These are phyloP conservation scores for Ophion ventricosus DNA, from an alignment of 2,888 invertebrate genomes.

Conservation along the genomic window DNA sequence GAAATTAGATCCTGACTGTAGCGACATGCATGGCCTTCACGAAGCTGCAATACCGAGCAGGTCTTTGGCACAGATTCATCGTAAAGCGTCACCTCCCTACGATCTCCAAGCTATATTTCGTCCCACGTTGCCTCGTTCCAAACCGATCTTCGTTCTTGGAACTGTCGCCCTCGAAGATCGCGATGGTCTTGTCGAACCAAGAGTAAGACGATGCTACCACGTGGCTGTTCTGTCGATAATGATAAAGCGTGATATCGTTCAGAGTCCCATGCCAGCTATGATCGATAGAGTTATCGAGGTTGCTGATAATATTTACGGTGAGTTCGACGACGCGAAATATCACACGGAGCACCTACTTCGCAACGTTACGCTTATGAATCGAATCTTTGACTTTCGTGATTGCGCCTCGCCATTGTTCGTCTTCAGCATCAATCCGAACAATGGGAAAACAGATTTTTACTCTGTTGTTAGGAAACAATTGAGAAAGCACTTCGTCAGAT, in stretches of 20 bases:
- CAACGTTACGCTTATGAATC: slow-evolving; percentile 77
- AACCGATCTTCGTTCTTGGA: slow-evolving; percentile 76
- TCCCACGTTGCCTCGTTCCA: slow-evolving; percentile 65
- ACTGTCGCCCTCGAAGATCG: slow-evolving; percentile 73
- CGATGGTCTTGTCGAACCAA: slow-evolving; percentile 75
- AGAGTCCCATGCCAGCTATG: slow-evolving; percentile 76
- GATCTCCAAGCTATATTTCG: slow-evolving; percentile 75
- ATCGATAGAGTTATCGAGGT: slow-evolving; percentile 78
- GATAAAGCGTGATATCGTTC: slow-evolving; percentile 79
- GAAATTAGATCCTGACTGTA: slow-evolving; percentile 77
- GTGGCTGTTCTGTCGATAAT: slow-evolving; percentile 77
- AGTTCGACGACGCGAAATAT: slow-evolving; percentile 74
- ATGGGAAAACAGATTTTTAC: slow-evolving; percentile 69
- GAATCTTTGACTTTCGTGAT: slow-evolving; percentile 79
- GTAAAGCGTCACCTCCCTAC: slow-evolving; percentile 67
- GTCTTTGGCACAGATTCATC: slow-evolving; percentile 75
- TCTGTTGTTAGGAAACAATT: slow-evolving; percentile 72
- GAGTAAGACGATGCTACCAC: slow-evolving; percentile 79
- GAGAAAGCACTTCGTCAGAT: slow-evolving; percentile 71
- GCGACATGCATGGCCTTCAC: slow-evolving; percentile 76
- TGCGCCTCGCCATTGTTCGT: slow-evolving; percentile 70
- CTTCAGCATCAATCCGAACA: slow-evolving; percentile 67
- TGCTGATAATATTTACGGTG: slow-evolving; percentile 75
- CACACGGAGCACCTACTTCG: slow-evolving; percentile 78
- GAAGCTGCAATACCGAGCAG: slow-evolving; percentile 71